These are phyloP conservation scores for Ambastaia sidthimunki DNA, from an alignment of 2,797 vertebrate species.

Conservation along the genomic window DNA sequence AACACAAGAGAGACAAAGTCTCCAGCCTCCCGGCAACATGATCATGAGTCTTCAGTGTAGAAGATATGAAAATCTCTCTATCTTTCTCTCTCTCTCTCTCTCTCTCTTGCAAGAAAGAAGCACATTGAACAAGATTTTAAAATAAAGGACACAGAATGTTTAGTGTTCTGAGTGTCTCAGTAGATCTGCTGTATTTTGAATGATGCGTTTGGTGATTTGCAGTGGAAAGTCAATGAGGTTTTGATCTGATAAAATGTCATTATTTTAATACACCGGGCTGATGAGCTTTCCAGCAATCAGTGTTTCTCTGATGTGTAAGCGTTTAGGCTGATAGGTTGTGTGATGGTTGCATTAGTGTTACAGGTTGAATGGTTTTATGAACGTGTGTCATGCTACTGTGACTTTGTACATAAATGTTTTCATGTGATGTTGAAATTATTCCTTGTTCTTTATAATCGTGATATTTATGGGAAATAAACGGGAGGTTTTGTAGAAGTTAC, in stretches of 20 bases:
- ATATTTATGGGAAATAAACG: conserved; percentile 59
- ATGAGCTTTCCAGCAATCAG: background rate
- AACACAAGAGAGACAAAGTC: background rate
- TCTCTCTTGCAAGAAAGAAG: conserved; percentile 18
- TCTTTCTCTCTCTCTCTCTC: background rate
- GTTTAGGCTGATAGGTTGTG: conserved; percentile 33
- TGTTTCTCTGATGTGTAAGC: background rate
- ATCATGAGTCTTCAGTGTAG: background rate
- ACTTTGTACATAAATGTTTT: conserved; percentile 49
- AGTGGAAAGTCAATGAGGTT: background rate
- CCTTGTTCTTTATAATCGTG: conserved; percentile 41
- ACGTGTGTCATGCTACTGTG: conserved; percentile 51
- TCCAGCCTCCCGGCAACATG: conserved; percentile 12
- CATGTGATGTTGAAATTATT: conserved; percentile 11
- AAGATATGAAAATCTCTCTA: background rate
- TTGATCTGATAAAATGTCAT: background rate
- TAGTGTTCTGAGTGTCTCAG: background rate
- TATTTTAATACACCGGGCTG: background rate
- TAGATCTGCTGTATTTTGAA: conserved; percentile 16
- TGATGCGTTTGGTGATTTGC: conserved; percentile 20
- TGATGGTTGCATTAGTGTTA: conserved; percentile 33
- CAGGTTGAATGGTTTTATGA: conserved; percentile 32
- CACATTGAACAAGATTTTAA: conserved; percentile 23
- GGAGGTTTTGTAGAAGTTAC: conserved; percentile 48
- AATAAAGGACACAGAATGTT: conserved; percentile 32